These are phyloP conservation scores for Buathra laborator DNA, from an alignment of 2,888 invertebrate species.

Conservation along the genomic window DNA sequence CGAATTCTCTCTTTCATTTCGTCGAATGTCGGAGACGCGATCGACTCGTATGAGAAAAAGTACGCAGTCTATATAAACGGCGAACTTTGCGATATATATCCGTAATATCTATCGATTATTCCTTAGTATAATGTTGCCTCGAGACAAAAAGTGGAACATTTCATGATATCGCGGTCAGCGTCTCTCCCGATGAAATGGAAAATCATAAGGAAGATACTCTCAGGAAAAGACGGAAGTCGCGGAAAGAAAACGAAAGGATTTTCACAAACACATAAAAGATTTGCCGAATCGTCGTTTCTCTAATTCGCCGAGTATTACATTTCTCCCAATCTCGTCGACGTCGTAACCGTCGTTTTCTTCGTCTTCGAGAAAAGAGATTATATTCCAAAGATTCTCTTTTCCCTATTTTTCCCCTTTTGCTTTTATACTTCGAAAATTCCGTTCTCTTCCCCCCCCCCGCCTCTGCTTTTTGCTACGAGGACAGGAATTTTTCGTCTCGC, in stretches of 20 bases:
- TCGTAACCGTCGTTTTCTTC: background rate
- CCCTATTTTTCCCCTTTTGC: background rate
- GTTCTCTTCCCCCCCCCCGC: background rate
- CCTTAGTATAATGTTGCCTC: constrained; percentile 25
- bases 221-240: background rate
- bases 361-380: constrained; percentile 5
- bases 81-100: background rate
- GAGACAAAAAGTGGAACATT: constrained; percentile 11
- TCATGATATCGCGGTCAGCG: constrained; percentile 55
- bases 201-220: constrained; percentile 18
- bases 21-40: background rate
- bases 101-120: constrained; percentile 47
- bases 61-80: background rate
- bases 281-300: constrained; percentile 53
- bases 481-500: constrained; percentile 21
- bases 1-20: constrained; percentile 8
- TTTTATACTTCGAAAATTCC: constrained; percentile 11
- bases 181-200: constrained; percentile 45
- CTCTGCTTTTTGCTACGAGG: background rate
- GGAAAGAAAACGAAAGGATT: constrained; percentile 26
- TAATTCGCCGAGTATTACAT: constrained; percentile 44
- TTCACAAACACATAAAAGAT: constrained; percentile 32
- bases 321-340: background rate
- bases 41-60: background rate
- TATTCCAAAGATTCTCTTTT: background rate